Evolutionary conservation across 2,113 vertebrate genomes (phyloP), one percentile per base, ranked within the genome.

Genomic region (Scopus umbretta): DNA sequence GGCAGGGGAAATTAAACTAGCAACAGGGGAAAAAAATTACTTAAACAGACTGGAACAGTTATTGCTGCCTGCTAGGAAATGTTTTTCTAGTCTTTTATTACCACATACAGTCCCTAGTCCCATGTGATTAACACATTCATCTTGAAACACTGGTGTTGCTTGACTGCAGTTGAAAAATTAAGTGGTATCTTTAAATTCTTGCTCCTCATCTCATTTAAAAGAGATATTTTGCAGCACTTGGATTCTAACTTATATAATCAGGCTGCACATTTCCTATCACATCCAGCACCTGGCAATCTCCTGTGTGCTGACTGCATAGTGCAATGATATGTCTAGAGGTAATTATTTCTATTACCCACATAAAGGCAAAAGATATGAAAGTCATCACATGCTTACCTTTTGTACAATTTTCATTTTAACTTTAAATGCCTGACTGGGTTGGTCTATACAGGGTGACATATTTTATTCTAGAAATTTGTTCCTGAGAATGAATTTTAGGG

Each of bases 201-300:
- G 3, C 55, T 93, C 70, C 45, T 97, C 40, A 50, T 94, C 92
- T 96, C 94, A 94, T 96, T 96, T 96, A 86, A 96, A 95, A 91
- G 38, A 92, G 53, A 94, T 83, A 58, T 87, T 97, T 96, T 96
- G 86, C 75, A 95, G 92, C 66, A 72, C 85, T 97, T 96, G 90
- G 59, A 92, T 95, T 96, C 66, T 34, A 80, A 95, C 86, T 80
- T 66, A 45, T 80, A 70, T 98, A 97, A 98, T 97, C 94, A 97
- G 82, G 19, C 73, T 61, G 90, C 70, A 88, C 80, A 95, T 97
- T 98, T 97, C 90, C 97, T 97, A 97, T 97, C 95, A 0, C 63
- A 85, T 95, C 83, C 88, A 97, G 96, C 97, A 98, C 97, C 97
- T 98, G 98, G 95, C 91, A 88, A 73, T 97, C 92, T 97, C 90